These are phyloP conservation scores for Chelonoidis abingdonii DNA, from an alignment of 2,113 vertebrate genomes.

Conservation along the genomic window DNA sequence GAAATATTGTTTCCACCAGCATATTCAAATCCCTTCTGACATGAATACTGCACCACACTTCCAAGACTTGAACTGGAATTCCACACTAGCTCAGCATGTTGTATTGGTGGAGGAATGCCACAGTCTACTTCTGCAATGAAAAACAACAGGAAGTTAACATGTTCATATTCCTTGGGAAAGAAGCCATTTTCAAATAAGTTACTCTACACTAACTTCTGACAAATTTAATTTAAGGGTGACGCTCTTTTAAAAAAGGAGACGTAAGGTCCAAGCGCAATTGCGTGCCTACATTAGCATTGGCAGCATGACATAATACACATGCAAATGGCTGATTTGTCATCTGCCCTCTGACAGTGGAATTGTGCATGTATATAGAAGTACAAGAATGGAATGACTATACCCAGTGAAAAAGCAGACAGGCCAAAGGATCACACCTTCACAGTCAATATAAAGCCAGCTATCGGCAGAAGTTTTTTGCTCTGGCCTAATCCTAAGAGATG, in stretches of 20 bases:
- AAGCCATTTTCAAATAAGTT: not conserved
- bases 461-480: not conserved
- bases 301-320: not conserved
- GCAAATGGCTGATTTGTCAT: not conserved
- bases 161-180: not conserved
- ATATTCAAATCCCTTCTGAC: constrained; percentile 54
- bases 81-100: not conserved
- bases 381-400: not conserved
- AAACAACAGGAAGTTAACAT: not conserved
- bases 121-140: constrained; percentile 52
- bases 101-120: constrained; percentile 23
- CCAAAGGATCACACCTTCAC: not conserved
- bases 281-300: accelerated
- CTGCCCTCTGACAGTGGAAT: not conserved
- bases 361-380: not conserved
- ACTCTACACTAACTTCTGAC: not conserved
- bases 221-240: not conserved
- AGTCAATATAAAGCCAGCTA: not conserved
- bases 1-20: constrained; percentile 32
- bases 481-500: not conserved
- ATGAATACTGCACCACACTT: constrained; percentile 48
- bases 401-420: not conserved
- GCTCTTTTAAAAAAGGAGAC: not conserved
- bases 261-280: not conserved
- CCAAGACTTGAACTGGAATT: constrained; percentile 17